Percentiles rank a stretch among this genome's conserved stretches.
These are phyloP conservation scores for Syngnathus floridae DNA, from an alignment of 2,113 vertebrate species.

Conservation along the genomic window DNA sequence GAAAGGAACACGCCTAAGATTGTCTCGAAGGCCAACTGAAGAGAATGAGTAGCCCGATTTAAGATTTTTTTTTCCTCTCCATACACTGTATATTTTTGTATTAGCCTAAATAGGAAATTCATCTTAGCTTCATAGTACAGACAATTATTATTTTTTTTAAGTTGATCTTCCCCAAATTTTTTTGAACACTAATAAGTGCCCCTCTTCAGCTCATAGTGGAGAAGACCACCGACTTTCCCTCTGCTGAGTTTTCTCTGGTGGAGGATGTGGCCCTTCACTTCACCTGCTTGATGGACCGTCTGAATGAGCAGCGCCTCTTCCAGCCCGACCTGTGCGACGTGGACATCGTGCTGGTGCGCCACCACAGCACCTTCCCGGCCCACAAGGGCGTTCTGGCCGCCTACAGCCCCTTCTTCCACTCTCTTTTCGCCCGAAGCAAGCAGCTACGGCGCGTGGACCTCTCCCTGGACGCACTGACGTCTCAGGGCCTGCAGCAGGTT, in stretches of 20 bases:
- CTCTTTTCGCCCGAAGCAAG: conserved; percentile 89
- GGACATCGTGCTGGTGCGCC: conserved; percentile 90
- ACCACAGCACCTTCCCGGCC: conserved; percentile 84
- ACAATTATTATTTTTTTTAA: too few relatives aligned
- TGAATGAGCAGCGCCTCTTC: conserved; percentile 91
- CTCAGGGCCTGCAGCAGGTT: conserved; percentile 87
- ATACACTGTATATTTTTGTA: neutral
- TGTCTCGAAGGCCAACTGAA: neutral
- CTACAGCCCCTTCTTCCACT: conserved; percentile 93
- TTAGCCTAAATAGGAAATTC: too few relatives aligned
- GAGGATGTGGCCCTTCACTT: conserved; percentile 93
- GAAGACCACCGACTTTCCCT: conserved; percentile 89
- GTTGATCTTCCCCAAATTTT: too few relatives aligned
- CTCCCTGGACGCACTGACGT: conserved; percentile 84
- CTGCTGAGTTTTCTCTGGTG: conserved; percentile 88
- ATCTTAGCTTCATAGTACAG: too few relatives aligned
- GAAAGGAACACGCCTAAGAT: neutral
- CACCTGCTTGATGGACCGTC: conserved; percentile 93
- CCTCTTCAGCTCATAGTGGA: conserved; percentile 86
- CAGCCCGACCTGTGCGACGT: conserved; percentile 92
- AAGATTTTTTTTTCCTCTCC: neutral
- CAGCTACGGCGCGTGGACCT: conserved; percentile 87
- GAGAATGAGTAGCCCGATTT: neutral
- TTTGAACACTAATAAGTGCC: neutral
- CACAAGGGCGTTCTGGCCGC: conserved; percentile 91